Base-by-base conservation (phyloP, 2,797 vertebrate genomes). In the Amphiprion clarkii region DNA sequence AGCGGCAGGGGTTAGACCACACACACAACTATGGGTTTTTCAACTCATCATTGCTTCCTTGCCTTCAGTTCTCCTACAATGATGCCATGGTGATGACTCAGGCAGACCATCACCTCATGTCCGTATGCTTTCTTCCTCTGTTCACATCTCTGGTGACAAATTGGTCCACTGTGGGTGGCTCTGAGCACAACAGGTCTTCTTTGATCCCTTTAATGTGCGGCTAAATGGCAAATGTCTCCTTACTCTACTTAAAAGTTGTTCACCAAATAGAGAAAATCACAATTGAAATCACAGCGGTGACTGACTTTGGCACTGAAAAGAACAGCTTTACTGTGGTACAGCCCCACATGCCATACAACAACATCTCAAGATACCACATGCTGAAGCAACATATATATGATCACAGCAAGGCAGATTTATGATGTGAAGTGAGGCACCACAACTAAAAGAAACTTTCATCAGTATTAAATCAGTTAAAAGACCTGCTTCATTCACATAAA, bases 71-170 rank as follows among this genome's bases (percentile, higher is more conserved):
- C 60, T 21, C 39, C 71, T 27, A 55, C 81, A 84, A 63, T 59
- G 66, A 76, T 48, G 52, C 67, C 10, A 4, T 63, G 79, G 62
- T 73, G 87, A 85, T 73, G 86, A 85, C 62, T 81, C 59, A 57
- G 44, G 67, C 58, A 64, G 74, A 49, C 23, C 59, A 31, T 67
- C 76, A 49, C 79, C 74, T 70, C 69, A 69, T 40, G 68, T 83
- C 69, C 75, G 65, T 66, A 78, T 65, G 68, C 68, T 57, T 74
- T 69, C 83, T 90, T 91, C 90, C 90, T 85, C 82, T 78, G n/a
- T 74, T 87, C 81, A 90, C 89, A 89, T 91, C 90, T 92, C 81
- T 31, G 48, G 39, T 79, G 88, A 88, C 27, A 46, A 80, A 71
- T 64, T 19, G 51, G 33, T 69, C 71, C 81, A 79, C 78, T 58